Base-by-base conservation (phyloP, 2,113 vertebrate species). In the Poeciliopsis retropinna region DNA sequence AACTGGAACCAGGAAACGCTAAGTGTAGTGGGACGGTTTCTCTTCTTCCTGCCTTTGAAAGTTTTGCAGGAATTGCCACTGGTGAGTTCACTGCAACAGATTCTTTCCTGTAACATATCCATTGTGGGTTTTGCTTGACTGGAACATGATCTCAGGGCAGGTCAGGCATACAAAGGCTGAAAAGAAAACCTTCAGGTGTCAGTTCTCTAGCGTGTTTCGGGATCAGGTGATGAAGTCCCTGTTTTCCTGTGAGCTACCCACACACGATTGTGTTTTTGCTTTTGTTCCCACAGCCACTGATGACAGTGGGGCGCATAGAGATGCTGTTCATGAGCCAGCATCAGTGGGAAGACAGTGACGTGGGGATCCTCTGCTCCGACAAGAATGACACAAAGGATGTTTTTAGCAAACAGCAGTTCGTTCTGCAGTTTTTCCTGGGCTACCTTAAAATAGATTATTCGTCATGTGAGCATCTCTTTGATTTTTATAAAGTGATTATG, bases 361-460 rank as follows among this genome's bases (percentile, higher is more conserved):
- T 93, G 39, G 95, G 94, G 14, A 28, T 30, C 17, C 77, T 80
- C 78, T 95, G 95, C 64, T 73, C 63, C 13, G 80, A 85, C 8
- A 29, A 39, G 39, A 54, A 71, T 1, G 90, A 93, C 8, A 79
- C 25, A 32, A 66, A 15, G 19, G 61, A 4, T 0, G 28, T 92
- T 44, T 94, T 93, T 72, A 60, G 84, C 30, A 94, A 75, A 51
- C 87, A 94, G 64, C 92, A 94, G 85, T 94, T 93, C 85, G 78
- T 94, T 44, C 88, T 95, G 11, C 94, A 95, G 88, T 93, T 89
- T 72, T 95, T 94, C 75, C 80, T 93, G 57, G 94, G 94, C 34
- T 94, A 94, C 84, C 89, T 94, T 60, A 92, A 39, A 80, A 28
- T 82, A 7, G 79, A 70, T 37, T 61, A 29, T 54, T 4, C 19